phyloP scores from a whole-genome alignment of 2,113 vertebrate genomes.

The Burhinus oedicnemus region DNA sequence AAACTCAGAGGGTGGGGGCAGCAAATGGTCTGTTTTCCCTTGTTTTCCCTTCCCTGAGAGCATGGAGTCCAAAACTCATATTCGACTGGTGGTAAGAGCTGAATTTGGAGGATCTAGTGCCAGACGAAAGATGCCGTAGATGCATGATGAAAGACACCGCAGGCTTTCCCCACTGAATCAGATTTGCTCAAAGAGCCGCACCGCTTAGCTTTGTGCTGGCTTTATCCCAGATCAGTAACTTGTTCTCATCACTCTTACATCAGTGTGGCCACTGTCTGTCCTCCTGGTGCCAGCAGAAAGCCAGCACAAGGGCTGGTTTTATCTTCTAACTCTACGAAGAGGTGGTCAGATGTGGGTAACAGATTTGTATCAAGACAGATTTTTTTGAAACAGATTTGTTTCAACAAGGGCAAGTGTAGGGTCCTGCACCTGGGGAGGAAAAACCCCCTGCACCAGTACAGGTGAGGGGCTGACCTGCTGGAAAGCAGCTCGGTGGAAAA shows the following conservation, averaged over 20 bases:
- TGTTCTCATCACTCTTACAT: not conserved
- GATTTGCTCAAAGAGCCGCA: not conserved
- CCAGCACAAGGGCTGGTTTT: fast-evolving
- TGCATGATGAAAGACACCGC: not conserved
- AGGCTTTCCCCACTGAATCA: not conserved
- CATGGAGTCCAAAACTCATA: fast-evolving
- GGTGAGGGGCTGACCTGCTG: no score
- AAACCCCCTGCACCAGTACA: no score
- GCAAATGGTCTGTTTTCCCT: not conserved
- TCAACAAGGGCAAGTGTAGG: no score
- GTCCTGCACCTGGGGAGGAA: no score
- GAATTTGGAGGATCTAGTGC: not conserved
- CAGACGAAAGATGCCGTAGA: not conserved
- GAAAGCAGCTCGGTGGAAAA: no score
- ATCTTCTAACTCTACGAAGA: not conserved
- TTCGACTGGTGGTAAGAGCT: not conserved
- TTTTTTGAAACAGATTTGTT: no score
- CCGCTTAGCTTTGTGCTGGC: not conserved
- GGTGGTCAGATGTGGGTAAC: not conserved
- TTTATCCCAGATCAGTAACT: not conserved
- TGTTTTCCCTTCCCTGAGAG: not conserved
- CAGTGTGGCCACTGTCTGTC: not conserved
- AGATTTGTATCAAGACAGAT: not conserved
- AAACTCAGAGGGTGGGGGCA: fast-evolving
- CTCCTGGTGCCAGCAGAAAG: not conserved